These are phyloP conservation scores for Barnardius zonarius DNA, from an alignment of 2,113 vertebrate species.

Conservation along the genomic window DNA sequence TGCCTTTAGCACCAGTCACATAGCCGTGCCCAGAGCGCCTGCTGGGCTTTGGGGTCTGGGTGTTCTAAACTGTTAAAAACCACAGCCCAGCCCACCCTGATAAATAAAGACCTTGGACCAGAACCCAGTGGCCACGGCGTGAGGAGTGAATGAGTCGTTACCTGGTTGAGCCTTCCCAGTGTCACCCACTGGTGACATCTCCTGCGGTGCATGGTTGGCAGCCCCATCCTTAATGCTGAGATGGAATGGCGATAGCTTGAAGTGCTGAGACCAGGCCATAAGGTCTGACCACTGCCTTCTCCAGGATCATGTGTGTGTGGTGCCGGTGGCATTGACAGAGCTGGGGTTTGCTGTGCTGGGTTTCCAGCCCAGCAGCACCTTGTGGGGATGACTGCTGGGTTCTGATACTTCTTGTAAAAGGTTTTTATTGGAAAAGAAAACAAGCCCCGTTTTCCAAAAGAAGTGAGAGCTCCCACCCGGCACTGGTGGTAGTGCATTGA, in stretches of 20 bases:
- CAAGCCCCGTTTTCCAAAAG: constrained; percentile 23
- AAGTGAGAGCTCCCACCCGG: constrained; percentile 17
- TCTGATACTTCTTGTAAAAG: background rate
- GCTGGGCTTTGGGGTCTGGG: background rate
- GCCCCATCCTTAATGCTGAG: background rate
- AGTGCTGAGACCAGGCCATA: background rate
- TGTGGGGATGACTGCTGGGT: background rate
- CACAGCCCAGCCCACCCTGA: background rate
- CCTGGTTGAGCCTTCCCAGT: fast-evolving
- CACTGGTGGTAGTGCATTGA: background rate
- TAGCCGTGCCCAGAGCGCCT: constrained; percentile 1
- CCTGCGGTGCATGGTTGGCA: fast-evolving
- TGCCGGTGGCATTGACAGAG: background rate
- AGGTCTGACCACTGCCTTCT: background rate
- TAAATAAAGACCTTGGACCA: constrained; percentile 63
- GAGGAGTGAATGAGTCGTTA: background rate
- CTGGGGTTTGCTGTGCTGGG: background rate
- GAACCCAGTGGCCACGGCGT: background rate
- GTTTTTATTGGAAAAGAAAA: constrained; percentile 70
- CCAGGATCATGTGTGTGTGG: background rate
- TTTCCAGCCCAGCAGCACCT: background rate
- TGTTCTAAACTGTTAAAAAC: constrained; percentile 1
- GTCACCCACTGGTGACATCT: background rate
- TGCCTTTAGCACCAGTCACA: constrained; percentile 21
- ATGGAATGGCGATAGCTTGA: background rate